These are phyloP conservation scores for Drosophila lacteicornis DNA, from an alignment of 1,140 invertebrate genomes.

Conservation along the genomic window DNA sequence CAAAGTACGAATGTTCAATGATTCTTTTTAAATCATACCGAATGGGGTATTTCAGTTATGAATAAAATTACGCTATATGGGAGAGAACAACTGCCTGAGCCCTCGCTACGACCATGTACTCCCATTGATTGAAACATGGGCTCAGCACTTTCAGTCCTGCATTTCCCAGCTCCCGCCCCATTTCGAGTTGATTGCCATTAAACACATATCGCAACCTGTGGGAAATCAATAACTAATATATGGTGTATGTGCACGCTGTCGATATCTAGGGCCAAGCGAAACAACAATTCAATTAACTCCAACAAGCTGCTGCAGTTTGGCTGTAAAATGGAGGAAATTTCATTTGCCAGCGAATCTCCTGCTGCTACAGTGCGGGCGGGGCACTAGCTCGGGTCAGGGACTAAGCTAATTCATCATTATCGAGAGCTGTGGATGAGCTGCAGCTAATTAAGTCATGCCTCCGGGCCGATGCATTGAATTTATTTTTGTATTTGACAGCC, in stretches of 20 bases:
- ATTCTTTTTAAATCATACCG: too few relatives aligned
- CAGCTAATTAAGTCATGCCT: conserved; percentile 35
- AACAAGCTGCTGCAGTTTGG: conserved; percentile 48
- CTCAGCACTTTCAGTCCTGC: not conserved
- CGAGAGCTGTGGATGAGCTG: conserved; percentile 20
- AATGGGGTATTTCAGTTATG: too few relatives aligned
- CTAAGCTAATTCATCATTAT: conserved; percentile 31
- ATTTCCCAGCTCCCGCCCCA: conserved; percentile 6
- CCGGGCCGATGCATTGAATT: conserved; percentile 3
- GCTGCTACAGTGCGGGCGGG: not conserved
- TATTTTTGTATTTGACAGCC: conserved; percentile 25
- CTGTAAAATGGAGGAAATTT: conserved; percentile 29
- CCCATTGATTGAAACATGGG: conserved; percentile 28
- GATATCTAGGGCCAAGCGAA: conserved; percentile 35
- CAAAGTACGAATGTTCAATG: too few relatives aligned
- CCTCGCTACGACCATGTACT: not conserved
- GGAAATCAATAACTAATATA: conserved; percentile 70
- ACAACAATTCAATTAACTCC: conserved; percentile 71
- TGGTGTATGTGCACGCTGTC: conserved; percentile 23
- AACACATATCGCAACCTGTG: conserved; percentile 23
- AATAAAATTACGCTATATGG: not conserved
- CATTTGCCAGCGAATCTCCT: conserved; percentile 36
- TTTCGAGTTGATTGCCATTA: conserved; percentile 18
- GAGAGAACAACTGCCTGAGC: not conserved
- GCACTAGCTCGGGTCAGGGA: conserved; percentile 1